These are phyloP conservation scores for Lasius platythorax DNA, from an alignment of 2,888 invertebrate genomes.

Conservation along the genomic window DNA sequence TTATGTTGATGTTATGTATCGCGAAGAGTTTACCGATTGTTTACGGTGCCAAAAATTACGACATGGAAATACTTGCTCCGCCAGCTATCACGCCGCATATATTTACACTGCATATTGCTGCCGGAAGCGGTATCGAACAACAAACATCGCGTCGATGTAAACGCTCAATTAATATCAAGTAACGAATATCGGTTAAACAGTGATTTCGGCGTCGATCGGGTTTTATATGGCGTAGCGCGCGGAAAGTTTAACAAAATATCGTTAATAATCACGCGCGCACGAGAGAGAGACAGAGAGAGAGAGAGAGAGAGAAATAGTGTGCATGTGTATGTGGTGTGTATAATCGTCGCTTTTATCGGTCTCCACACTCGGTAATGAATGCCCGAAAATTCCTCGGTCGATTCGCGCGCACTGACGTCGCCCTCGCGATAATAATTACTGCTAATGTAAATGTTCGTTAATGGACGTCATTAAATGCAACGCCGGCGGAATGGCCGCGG, in stretches of 20 bases:
- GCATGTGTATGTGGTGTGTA: background rate
- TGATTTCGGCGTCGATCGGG: conserved; percentile 52
- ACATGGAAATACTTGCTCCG: conserved; percentile 31
- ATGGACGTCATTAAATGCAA: conserved; percentile 83
- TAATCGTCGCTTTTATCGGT: conserved; percentile 55
- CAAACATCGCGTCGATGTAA: conserved; percentile 50
- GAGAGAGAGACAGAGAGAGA: background rate
- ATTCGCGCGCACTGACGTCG: conserved; percentile 65
- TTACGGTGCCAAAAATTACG: conserved; percentile 27
- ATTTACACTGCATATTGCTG: conserved; percentile 52
- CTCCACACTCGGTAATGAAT: conserved; percentile 45
- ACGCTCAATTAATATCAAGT: conserved; percentile 56
- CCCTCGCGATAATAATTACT: conserved; percentile 82
- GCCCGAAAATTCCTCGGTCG: conserved; percentile 71
- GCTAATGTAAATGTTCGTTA: conserved; percentile 83
- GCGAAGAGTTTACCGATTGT: conserved; percentile 1
- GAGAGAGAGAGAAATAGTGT: background rate
- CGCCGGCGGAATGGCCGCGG: conserved; percentile 78
- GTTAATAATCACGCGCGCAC: conserved; percentile 38
- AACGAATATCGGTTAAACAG: conserved; percentile 55
- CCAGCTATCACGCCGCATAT: conserved; percentile 39
- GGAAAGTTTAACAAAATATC: conserved; percentile 55
- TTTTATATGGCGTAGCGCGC: conserved; percentile 43
- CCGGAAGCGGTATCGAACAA: conserved; percentile 54
- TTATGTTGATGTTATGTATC: too few species aligned